A percentile compares a stretch with the other conserved stretches of the same genome.
Evolutionary conservation across 1,140 invertebrate genomes (phyloP).

Genomic region (Tetramorium simillimum): DNA sequence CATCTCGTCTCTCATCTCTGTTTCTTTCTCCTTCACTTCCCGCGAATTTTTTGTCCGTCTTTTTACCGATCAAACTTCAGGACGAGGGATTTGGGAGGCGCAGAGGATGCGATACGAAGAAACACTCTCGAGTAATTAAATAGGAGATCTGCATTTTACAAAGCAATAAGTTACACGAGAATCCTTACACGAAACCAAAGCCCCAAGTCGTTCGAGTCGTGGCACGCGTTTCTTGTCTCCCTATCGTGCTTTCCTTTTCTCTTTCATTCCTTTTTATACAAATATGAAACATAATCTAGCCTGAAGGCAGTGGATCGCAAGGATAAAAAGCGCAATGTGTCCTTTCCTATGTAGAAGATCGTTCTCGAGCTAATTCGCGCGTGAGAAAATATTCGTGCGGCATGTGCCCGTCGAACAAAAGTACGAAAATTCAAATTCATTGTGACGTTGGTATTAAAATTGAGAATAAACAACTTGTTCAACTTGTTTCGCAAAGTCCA

Average conservation of each 20-base stretch:
- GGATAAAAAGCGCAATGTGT: conserved; percentile 27
- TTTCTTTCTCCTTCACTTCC: conserved; percentile 19
- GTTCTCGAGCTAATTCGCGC: conserved; percentile 14
- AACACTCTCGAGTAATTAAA: conserved; percentile 83
- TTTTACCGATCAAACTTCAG: conserved; percentile 32
- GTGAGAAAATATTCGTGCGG: conserved; percentile 21
- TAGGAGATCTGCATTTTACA: conserved; percentile 86
- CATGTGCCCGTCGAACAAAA: conserved; percentile 23
- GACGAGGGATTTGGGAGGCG: background rate
- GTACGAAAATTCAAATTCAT: background rate
- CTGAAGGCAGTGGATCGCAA: conserved; percentile 31
- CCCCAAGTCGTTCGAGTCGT: conserved; percentile 69
- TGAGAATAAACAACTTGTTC: background rate
- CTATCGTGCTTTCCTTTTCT: conserved; percentile 22
- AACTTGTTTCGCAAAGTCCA: background rate
- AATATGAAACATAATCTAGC: conserved; percentile 54
- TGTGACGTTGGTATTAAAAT: background rate
- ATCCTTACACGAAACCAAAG: conserved; percentile 80
- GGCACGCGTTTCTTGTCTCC: conserved; percentile 18
- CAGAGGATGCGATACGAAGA: background rate
- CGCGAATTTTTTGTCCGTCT: conserved; percentile 1
- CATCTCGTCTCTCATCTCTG: conserved; percentile 4
- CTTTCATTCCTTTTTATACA: conserved; percentile 58
- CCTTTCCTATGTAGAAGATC: conserved; percentile 33
- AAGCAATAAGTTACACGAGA: conserved; percentile 85